Percentiles rank a stretch among this genome's conserved stretches.
Evolutionary conservation across 2,797 vertebrate genomes (phyloP).

Genomic region (Hylomyscus alleni): DNA sequence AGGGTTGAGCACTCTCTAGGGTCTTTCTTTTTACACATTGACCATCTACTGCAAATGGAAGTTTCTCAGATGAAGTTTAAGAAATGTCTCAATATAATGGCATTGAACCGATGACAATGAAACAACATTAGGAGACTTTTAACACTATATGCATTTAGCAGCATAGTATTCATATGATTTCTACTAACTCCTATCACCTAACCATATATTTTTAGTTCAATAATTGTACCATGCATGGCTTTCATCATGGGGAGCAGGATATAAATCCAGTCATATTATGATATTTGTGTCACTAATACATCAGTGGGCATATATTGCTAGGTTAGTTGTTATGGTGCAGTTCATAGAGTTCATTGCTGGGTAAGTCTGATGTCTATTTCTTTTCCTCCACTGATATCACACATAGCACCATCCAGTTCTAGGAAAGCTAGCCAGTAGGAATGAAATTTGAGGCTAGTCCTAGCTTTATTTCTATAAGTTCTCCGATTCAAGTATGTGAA

Average conservation of each 20-base stretch:
- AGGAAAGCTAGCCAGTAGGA: neutral
- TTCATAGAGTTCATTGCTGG: neutral
- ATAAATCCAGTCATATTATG: neutral
- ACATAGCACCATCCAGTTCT: neutral
- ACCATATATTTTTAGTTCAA: neutral
- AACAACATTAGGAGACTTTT: too few relatives aligned
- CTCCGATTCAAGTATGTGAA: too few relatives aligned
- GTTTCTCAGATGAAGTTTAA: neutral
- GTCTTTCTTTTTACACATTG: neutral
- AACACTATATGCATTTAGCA: too few relatives aligned
- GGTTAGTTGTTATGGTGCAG: neutral
- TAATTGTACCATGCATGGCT: neutral
- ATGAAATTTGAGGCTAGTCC: too few relatives aligned
- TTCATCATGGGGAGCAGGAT: neutral
- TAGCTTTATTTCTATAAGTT: too few relatives aligned
- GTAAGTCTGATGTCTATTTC: neutral
- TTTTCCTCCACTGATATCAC: neutral
- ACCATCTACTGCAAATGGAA: neutral
- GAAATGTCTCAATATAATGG: too few relatives aligned
- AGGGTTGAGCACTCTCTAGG: neutral
- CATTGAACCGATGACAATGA: too few relatives aligned
- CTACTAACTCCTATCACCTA: too few relatives aligned
- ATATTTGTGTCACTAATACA: neutral
- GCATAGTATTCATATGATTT: too few relatives aligned
- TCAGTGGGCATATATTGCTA: neutral